Percentiles rank a stretch among this genome's conserved stretches.
Conservation (phyloP, 2,888 invertebrate genomes). For the Clanis bilineata region DNA sequence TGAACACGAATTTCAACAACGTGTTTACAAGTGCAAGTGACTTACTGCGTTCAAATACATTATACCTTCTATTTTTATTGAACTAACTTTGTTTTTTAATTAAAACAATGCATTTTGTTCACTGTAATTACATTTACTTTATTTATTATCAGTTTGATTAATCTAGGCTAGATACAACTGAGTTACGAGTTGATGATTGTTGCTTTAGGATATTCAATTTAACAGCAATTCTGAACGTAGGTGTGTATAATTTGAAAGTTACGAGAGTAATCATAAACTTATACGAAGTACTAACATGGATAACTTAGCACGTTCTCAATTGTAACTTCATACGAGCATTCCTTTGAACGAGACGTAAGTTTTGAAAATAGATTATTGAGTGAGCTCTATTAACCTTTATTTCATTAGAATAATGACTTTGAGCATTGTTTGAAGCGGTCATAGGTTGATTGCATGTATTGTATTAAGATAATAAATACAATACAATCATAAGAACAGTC, state of each 20-base stretch:
- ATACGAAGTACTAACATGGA: conserved; percentile 34
- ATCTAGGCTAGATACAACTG: background rate
- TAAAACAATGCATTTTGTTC: background rate
- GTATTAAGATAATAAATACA: background rate
- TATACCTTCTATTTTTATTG: background rate
- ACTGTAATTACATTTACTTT: background rate
- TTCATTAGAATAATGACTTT: background rate
- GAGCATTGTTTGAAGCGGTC: background rate
- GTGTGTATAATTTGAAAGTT: conserved; percentile 32
- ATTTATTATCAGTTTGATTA: background rate
- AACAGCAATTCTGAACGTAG: conserved; percentile 27
- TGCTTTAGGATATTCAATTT: conserved; percentile 30
- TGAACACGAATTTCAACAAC: too few species aligned
- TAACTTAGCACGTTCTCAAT: conserved; percentile 55
- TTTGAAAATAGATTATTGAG: conserved; percentile 45
- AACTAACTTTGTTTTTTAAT: background rate
- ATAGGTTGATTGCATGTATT: background rate
- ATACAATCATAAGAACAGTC: too few species aligned
- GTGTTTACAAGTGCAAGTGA: background rate
- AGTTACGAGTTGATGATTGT: conserved; percentile 13
- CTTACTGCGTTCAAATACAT: background rate
- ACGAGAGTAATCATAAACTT: conserved; percentile 57
- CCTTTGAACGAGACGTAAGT: conserved; percentile 49
- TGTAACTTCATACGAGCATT: conserved; percentile 51
- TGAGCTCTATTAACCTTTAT: conserved; percentile 35